phyloP scores from a whole-genome alignment of 2,797 vertebrate genomes.

The Coregonus ussuriensis region DNA sequence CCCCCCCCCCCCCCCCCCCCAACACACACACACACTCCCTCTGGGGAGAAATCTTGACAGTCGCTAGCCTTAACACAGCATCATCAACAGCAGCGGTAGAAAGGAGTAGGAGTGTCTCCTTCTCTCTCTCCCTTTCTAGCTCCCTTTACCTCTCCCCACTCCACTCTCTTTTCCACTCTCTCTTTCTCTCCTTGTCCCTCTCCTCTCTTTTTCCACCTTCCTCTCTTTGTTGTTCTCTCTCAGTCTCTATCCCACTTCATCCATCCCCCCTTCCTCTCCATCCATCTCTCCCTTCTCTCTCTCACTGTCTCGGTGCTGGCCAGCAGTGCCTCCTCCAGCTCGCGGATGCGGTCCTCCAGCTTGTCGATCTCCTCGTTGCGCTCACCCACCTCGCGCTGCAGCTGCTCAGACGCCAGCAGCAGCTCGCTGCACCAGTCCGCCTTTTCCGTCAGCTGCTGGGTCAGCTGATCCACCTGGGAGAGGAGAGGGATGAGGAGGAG shows the following conservation, averaged over 20 bases:
- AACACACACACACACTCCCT: slow-evolving; percentile 42
- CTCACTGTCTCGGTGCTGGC: slow-evolving; percentile 85
- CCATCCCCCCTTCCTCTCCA: slow-evolving; percentile 2
- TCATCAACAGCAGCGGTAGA: slow-evolving; percentile 43
- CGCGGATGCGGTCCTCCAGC: slow-evolving; percentile 86
- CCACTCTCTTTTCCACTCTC: background rate
- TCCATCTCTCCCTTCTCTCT: slow-evolving; percentile 5
- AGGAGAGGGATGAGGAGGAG: slow-evolving; percentile 22
- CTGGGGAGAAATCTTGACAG: slow-evolving; percentile 62
- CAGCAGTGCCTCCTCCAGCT: slow-evolving; percentile 91
- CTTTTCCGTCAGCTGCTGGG: slow-evolving; percentile 91
- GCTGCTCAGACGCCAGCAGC: slow-evolving; percentile 88
- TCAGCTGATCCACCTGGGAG: slow-evolving; percentile 88
- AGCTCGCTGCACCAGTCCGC: slow-evolving; percentile 96
- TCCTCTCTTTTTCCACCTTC: slow-evolving; percentile 23
- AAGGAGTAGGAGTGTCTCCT: slow-evolving; percentile 6
- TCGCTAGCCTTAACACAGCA: slow-evolving; percentile 51
- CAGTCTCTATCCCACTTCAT: slow-evolving; percentile 27
- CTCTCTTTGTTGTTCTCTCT: background rate
- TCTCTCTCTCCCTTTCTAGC: no score
- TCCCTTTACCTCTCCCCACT: background rate
- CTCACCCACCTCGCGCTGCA: slow-evolving; percentile 89
- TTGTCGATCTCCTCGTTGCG: slow-evolving; percentile 94
- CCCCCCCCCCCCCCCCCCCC: no score
- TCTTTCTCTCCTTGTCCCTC: slow-evolving; percentile 3